These are phyloP conservation scores for Solenodon paradoxus DNA, from an alignment of 2,113 vertebrate genomes.

Conservation along the genomic window DNA sequence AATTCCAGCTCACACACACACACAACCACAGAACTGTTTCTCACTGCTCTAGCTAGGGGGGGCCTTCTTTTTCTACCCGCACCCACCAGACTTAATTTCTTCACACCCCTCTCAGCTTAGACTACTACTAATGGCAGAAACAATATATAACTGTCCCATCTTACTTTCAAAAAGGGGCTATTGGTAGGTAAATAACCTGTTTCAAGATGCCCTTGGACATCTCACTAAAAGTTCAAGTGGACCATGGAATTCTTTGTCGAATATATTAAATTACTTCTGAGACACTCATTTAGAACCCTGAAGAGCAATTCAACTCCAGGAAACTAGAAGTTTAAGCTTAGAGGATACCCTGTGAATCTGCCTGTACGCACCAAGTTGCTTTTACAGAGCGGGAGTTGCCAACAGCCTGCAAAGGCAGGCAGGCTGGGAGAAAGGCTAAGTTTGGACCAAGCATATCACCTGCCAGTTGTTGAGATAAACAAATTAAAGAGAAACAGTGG, in stretches of 20 bases:
- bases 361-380: background rate
- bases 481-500: background rate
- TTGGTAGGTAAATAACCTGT: slow-evolving; percentile 1
- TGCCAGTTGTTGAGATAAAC: background rate
- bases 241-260: slow-evolving; percentile 25
- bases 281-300: slow-evolving; percentile 12
- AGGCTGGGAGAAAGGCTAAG: background rate
- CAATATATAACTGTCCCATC: background rate
- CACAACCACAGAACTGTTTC: background rate
- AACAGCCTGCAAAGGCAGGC: background rate
- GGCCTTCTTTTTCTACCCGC: background rate
- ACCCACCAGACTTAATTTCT: slow-evolving; percentile 11
- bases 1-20: background rate
- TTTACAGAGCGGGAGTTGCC: background rate
- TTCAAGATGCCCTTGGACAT: background rate
- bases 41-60: background rate
- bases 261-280: slow-evolving; percentile 23
- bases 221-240: slow-evolving; percentile 15
- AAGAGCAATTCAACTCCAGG: background rate
- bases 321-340: background rate
- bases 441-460: background rate
- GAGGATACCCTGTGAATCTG: background rate
- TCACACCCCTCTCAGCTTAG: background rate
- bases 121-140: background rate
- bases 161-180: background rate